A percentile compares a stretch with the other conserved stretches of the same genome.
These are phyloP conservation scores for Balanococcus diminutus DNA, from an alignment of 2,888 invertebrate species.

Conservation along the genomic window DNA sequence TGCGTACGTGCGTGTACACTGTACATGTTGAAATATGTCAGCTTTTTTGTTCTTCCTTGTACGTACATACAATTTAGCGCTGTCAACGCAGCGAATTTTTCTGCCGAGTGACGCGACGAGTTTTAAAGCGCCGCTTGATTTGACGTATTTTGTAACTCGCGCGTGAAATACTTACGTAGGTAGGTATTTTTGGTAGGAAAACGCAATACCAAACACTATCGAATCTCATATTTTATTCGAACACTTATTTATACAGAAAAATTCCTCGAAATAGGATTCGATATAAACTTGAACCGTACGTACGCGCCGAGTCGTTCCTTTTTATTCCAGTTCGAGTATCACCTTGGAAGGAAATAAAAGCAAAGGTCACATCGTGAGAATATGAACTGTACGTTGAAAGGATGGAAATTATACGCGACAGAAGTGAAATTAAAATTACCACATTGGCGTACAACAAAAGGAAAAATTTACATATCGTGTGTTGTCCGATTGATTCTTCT, in stretches of 20 bases:
- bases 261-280: neutral
- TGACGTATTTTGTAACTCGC: neutral
- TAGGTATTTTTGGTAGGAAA: neutral
- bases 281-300: neutral
- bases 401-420: neutral
- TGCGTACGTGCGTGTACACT: no score
- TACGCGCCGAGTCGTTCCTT: neutral
- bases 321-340: neutral
- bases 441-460: neutral
- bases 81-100: neutral
- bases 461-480: neutral
- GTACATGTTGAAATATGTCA: neutral
- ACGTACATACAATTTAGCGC: neutral
- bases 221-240: neutral
- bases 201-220: neutral
- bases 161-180: neutral
- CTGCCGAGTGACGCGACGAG: neutral
- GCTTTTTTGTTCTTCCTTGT: neutral
- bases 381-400: neutral
- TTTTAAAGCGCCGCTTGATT: neutral
- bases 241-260: neutral
- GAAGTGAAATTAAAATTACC: conserved; percentile 27
- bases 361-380: neutral
- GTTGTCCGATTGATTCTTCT: neutral
- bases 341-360: neutral